These are phyloP conservation scores for Biston betularia DNA, from an alignment of 2,888 invertebrate genomes.

Conservation along the genomic window DNA sequence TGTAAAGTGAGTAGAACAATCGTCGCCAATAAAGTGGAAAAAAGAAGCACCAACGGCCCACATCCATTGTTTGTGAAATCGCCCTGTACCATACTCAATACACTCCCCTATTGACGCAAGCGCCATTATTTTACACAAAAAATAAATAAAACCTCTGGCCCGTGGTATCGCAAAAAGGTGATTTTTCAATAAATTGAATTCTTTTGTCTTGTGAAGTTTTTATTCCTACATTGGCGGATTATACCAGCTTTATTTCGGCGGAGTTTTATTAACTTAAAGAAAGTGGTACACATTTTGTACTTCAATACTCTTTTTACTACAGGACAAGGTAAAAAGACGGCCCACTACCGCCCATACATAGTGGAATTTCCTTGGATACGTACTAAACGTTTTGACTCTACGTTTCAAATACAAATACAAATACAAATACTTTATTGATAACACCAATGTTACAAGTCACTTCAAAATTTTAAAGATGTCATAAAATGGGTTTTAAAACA, in stretches of 20 bases:
- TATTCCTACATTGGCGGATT: constrained; percentile 40
- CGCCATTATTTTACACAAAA: constrained; percentile 34
- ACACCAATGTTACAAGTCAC: too few species aligned
- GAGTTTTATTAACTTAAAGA: not conserved
- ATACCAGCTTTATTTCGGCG: constrained; percentile 28
- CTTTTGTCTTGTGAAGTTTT: constrained; percentile 42
- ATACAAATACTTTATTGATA: too few species aligned
- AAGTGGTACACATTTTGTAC: not conserved
- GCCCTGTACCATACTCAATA: constrained; percentile 6
- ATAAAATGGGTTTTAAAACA: too few species aligned
- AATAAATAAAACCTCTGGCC: constrained; percentile 24
- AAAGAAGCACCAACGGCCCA: not conserved
- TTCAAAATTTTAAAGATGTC: too few species aligned
- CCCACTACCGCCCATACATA: too few species aligned
- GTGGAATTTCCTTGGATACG: too few species aligned
- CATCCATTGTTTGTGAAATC: constrained; percentile 15
- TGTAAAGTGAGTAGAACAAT: not conserved
- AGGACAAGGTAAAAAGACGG: too few species aligned
- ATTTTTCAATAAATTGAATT: constrained; percentile 50
- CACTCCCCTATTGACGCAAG: constrained; percentile 9
- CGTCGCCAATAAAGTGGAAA: constrained; percentile 1
- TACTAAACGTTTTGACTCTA: too few species aligned
- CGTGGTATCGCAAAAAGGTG: constrained; percentile 34
- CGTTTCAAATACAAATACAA: too few species aligned
- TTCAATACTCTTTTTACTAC: too few species aligned